Evolutionary conservation across 2,888 invertebrate genomes (phyloP).

Genomic region (Fragum sueziense): DNA sequence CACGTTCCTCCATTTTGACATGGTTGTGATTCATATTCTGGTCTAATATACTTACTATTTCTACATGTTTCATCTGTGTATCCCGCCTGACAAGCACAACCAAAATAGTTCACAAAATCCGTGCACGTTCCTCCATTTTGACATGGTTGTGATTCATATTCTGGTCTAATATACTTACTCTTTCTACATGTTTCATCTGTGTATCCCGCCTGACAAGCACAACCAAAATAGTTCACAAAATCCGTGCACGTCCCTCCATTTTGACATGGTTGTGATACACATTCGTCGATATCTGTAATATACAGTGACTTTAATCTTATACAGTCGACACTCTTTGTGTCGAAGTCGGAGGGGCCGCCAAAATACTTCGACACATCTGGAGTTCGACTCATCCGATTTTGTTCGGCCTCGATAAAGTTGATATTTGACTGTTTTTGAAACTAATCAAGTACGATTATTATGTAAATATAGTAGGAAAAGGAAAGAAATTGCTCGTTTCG

Average conservation of each 20-base stretch:
- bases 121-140: constrained; percentile 10
- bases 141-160: constrained; percentile 1
- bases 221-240: constrained; percentile 10
- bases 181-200: constrained; percentile 10
- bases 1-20: constrained; percentile 18
- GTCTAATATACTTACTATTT: constrained; percentile 17
- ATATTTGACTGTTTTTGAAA: too few relatives aligned
- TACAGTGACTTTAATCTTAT: too few relatives aligned
- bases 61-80: constrained; percentile 10
- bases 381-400: too few relatives aligned
- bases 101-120: constrained; percentile 10
- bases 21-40: neutral
- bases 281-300: constrained; percentile 14
- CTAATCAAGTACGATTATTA: too few relatives aligned
- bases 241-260: constrained; percentile 11
- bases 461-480: too few relatives aligned
- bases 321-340: too few relatives aligned
- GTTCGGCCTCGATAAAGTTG: too few relatives aligned
- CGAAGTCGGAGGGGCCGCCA: too few relatives aligned
- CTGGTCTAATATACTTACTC: constrained; percentile 17
- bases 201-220: constrained; percentile 17
- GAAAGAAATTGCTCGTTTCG: too few relatives aligned
- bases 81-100: constrained; percentile 16
- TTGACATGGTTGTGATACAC: constrained; percentile 4
- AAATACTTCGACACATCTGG: too few relatives aligned